Percentiles rank a stretch among this genome's conserved stretches.
Evolutionary conservation across 2,113 vertebrate species (phyloP).

Genomic region (Vanacampus margaritifer): DNA sequence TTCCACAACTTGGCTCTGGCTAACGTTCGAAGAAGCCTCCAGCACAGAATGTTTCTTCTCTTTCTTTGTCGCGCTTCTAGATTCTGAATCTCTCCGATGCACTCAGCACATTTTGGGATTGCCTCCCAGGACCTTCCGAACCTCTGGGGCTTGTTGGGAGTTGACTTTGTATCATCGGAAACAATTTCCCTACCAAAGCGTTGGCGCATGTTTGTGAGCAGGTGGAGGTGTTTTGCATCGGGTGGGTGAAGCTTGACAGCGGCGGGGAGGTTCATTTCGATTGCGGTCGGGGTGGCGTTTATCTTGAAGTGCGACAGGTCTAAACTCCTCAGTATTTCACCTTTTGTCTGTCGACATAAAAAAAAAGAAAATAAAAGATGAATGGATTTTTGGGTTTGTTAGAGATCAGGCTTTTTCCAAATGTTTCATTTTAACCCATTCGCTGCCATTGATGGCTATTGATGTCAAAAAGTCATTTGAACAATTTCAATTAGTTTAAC

Average conservation of each 20-base stretch:
- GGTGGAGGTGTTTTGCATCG: slow-evolving; percentile 31
- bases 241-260: slow-evolving; percentile 58
- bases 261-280: slow-evolving; percentile 44
- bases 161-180: not conserved
- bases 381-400: not conserved
- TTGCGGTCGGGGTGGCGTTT: slow-evolving; percentile 35
- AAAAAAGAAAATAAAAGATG: no score
- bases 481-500: no score
- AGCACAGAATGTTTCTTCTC: slow-evolving; percentile 30
- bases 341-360: slow-evolving; percentile 28
- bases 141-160: slow-evolving; percentile 70
- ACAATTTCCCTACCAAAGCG: slow-evolving; percentile 65
- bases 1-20: slow-evolving; percentile 27
- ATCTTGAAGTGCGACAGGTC: slow-evolving; percentile 52
- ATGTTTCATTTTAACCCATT: no score
- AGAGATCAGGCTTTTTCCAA: no score
- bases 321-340: slow-evolving; percentile 59
- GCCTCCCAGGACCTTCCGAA: slow-evolving; percentile 60
- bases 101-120: slow-evolving; percentile 29
- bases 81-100: slow-evolving; percentile 15
- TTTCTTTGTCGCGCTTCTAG: slow-evolving; percentile 43
- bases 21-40: slow-evolving; percentile 35
- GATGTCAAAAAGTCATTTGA: no score
- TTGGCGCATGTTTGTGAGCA: slow-evolving; percentile 64
- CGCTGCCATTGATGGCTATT: no score